Conservation (phyloP, 2,888 invertebrate genomes). For the Coenonympha arcania region DNA sequence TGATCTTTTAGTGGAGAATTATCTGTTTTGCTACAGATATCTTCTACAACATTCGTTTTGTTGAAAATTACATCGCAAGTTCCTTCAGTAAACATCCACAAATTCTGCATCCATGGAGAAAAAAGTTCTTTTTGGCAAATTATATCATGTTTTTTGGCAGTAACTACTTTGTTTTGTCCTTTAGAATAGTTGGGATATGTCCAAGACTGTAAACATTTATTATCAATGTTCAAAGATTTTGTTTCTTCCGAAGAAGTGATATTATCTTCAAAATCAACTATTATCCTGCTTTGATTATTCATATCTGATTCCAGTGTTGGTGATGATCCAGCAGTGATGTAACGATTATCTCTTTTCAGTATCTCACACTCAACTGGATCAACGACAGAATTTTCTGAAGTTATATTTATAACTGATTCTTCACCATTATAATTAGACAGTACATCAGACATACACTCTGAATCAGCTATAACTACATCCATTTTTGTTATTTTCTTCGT, state of each 20-base stretch:
- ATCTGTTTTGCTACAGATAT: neutral
- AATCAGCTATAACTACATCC: neutral
- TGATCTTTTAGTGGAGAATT: neutral
- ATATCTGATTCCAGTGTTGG: neutral
- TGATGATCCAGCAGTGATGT: neutral
- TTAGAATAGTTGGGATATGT: no score
- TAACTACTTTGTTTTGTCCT: neutral
- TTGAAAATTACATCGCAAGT: conserved; percentile 15
- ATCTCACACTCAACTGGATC: neutral
- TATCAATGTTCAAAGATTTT: neutral
- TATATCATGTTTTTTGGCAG: conserved; percentile 2
- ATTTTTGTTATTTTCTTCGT: neutral
- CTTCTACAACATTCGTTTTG: neutral
- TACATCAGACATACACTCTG: neutral
- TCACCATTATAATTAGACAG: neutral
- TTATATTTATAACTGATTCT: neutral
- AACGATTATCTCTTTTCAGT: neutral
- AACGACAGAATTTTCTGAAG: neutral
- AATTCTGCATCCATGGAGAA: conserved; percentile 57
- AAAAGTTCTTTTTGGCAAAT: conserved; percentile 44
- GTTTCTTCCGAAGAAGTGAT: no score
- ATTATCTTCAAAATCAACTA: neutral
- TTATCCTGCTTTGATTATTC: neutral
- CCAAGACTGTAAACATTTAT: neutral
- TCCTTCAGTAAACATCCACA: conserved; percentile 42